Conservation (phyloP, 2,113 vertebrate genomes). For the Anolis sagrei region DNA sequence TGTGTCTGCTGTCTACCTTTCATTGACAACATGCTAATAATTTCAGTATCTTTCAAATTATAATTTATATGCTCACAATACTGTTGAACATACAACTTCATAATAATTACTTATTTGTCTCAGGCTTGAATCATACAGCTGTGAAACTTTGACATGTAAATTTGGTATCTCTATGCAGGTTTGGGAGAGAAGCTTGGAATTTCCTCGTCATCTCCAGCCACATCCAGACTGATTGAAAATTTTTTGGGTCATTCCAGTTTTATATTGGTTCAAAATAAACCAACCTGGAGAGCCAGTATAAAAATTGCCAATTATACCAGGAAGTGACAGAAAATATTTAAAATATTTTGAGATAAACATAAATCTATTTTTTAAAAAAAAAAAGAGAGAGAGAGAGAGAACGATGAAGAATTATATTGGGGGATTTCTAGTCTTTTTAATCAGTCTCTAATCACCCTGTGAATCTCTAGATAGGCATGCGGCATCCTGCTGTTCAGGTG, state of each 20-base stretch:
- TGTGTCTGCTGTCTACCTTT: not conserved
- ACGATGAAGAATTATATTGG: too few species aligned
- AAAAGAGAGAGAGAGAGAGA: too few species aligned
- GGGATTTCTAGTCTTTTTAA: too few species aligned
- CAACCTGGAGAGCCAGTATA: too few species aligned
- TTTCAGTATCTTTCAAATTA: not conserved
- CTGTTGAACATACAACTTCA: not conserved
- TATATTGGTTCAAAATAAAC: too few species aligned
- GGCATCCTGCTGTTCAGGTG: not conserved
- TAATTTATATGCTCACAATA: not conserved
- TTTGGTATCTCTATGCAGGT: too few species aligned
- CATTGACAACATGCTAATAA: not conserved
- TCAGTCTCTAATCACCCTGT: too few species aligned
- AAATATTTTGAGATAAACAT: too few species aligned
- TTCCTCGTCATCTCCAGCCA: not conserved
- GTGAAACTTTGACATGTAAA: not conserved
- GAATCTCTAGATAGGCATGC: not conserved
- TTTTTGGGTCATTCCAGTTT: not conserved
- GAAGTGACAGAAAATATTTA: too few species aligned
- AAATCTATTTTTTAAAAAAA: too few species aligned
- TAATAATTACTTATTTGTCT: not conserved
- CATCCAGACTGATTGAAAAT: not conserved
- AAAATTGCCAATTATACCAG: too few species aligned
- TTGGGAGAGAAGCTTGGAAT: not conserved
- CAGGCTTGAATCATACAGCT: not conserved